phyloP scores from a whole-genome alignment of 2,797 vertebrate genomes.

The Halcyon chelicuti region DNA sequence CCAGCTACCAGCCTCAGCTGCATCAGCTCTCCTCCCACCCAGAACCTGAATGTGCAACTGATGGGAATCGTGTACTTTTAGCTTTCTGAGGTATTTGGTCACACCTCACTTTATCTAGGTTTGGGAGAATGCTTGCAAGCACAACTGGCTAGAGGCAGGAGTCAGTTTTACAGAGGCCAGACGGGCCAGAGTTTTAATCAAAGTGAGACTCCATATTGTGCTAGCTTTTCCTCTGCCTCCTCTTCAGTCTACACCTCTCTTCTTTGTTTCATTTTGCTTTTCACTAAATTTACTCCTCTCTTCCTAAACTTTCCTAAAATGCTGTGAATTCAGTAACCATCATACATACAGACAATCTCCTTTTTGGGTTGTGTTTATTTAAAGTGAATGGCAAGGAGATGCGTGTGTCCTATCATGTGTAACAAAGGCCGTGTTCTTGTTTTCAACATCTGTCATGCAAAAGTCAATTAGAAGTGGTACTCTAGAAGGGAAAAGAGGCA shows the following conservation, averaged over 20 bases:
- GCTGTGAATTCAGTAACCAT: not conserved
- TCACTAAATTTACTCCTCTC: not conserved
- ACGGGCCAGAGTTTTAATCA: not conserved
- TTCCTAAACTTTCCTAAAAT: not conserved
- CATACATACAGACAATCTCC: not conserved
- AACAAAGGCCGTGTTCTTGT: not conserved
- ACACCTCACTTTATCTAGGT: not conserved
- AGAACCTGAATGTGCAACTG: not conserved
- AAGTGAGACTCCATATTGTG: not conserved
- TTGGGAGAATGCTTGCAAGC: not conserved
- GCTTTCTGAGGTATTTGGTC: not conserved
- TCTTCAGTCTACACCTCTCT: not conserved
- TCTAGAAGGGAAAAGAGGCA: not conserved
- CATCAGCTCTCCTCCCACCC: not conserved
- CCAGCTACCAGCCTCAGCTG: not conserved
- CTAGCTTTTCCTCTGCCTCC: not conserved
- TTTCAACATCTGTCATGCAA: not conserved
- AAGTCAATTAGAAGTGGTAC: not conserved
- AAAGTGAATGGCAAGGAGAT: not conserved
- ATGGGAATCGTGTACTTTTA: not conserved
- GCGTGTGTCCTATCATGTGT: not conserved
- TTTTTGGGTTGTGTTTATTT: not conserved
- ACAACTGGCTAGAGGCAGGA: not conserved
- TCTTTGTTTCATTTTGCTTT: not conserved
- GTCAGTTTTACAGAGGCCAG: not conserved